Evolutionary conservation across 1,140 invertebrate species (phyloP).

Genomic region (Limonius californicus): DNA sequence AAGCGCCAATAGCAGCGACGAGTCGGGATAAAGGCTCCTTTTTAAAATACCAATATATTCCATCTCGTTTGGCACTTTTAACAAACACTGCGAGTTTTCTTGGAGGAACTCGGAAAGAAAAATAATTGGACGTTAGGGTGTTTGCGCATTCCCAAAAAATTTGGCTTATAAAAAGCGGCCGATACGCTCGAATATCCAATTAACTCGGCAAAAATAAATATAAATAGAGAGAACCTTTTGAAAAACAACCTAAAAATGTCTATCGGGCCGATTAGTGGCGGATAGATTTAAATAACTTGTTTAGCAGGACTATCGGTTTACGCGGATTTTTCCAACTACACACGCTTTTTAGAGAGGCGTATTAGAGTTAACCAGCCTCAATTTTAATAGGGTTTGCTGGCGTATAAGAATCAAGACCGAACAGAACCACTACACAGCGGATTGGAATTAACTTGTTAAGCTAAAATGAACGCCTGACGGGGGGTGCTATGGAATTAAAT

Average conservation of each 20-base stretch:
- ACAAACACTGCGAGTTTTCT: conserved; percentile 18
- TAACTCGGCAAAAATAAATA: conserved; percentile 3
- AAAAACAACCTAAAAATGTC: not conserved
- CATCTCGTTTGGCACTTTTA: conserved; percentile 27
- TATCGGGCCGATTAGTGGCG: not conserved
- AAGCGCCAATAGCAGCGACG: conserved; percentile 4
- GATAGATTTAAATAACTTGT: not conserved
- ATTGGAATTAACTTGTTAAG: conserved; percentile 29
- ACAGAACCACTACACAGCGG: conserved; percentile 15
- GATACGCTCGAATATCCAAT: conserved; percentile 12
- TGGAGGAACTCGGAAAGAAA: conserved; percentile 15
- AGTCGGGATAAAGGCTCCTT: conserved; percentile 8
- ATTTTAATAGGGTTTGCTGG: not conserved
- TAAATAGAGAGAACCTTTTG: not conserved
- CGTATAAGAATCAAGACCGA: not conserved
- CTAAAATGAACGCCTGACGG: conserved; percentile 24
- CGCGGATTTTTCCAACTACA: conserved; percentile 1
- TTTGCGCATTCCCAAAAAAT: conserved; percentile 7
- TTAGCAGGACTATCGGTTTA: conserved; percentile 1
- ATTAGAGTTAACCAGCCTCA: not conserved
- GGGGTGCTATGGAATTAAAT: conserved; percentile 25
- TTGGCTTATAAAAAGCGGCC: not conserved
- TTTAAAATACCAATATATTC: conserved; percentile 24
- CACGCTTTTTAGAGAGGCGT: not conserved
- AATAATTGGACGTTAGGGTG: conserved; percentile 14